Evolutionary conservation across 1,140 invertebrate species (phyloP).

Genomic region (Ridgeia piscesae): DNA sequence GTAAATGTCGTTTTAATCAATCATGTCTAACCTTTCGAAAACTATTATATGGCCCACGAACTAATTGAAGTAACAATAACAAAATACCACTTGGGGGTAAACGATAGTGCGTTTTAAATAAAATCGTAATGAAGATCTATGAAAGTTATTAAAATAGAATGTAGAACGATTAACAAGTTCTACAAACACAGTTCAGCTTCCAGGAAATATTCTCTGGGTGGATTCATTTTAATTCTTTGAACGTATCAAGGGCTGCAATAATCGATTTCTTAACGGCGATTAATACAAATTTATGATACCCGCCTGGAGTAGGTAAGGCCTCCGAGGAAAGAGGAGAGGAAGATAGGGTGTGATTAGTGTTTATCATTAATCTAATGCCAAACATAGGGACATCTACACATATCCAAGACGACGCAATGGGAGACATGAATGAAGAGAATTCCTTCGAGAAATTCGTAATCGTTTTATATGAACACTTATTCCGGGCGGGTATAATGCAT

Average conservation of each 20-base stretch:
- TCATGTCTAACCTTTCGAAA: too few species aligned
- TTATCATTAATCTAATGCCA: neutral
- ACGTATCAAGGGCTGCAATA: neutral
- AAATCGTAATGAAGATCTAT: neutral
- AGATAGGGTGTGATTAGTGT: neutral
- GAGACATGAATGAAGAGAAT: too few species aligned
- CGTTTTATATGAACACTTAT: too few species aligned
- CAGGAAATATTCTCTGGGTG: neutral
- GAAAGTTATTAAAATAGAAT: neutral
- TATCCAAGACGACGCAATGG: too few species aligned
- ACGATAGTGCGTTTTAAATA: neutral
- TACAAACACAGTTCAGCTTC: neutral
- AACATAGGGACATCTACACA: too few species aligned
- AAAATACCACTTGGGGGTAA: neutral
- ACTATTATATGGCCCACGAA: neutral
- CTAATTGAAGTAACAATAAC: neutral
- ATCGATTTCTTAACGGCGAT: neutral
- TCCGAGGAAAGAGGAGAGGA: too few species aligned
- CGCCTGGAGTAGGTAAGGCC: neutral
- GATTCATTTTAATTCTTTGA: neutral
- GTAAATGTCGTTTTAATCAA: too few species aligned
- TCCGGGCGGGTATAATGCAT: too few species aligned
- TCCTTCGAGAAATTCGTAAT: too few species aligned
- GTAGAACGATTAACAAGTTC: neutral
- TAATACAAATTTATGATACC: neutral